These are phyloP conservation scores for Trichonephila clavata DNA, from an alignment of 1,140 invertebrate species.

Conservation along the genomic window DNA sequence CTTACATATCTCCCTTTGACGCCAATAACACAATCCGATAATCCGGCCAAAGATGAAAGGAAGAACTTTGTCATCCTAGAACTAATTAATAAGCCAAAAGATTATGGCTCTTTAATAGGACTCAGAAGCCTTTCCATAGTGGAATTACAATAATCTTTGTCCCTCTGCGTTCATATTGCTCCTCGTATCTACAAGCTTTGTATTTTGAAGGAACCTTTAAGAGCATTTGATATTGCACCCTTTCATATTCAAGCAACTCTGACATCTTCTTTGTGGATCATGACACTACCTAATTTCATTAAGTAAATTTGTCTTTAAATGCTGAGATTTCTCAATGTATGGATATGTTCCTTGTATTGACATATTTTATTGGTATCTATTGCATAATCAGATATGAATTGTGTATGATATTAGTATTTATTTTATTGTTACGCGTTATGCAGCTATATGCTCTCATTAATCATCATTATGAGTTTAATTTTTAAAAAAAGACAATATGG, in stretches of 20 bases:
- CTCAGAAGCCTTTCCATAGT: constrained; percentile 11
- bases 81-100: constrained; percentile 64
- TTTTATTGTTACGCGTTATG: too few species aligned
- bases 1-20: constrained; percentile 45
- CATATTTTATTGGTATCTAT: too few species aligned
- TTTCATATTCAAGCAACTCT: not conserved
- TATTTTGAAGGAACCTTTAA: constrained; percentile 7
- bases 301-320: too few species aligned
- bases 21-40: constrained; percentile 40
- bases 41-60: constrained; percentile 68
- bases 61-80: constrained; percentile 58
- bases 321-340: too few species aligned
- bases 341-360: too few species aligned
- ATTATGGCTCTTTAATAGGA: constrained; percentile 41
- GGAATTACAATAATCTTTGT: constrained; percentile 39
- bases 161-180: not conserved
- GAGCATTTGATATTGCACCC: not conserved
- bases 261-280: not conserved
- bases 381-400: too few species aligned
- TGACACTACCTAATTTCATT: not conserved
- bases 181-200: not conserved
- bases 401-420: too few species aligned
- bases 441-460: too few species aligned
- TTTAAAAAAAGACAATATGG: too few species aligned
- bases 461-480: too few species aligned